These are phyloP conservation scores for Drosophila biarmipes DNA, from an alignment of 1,140 invertebrate genomes.

Conservation along the genomic window DNA sequence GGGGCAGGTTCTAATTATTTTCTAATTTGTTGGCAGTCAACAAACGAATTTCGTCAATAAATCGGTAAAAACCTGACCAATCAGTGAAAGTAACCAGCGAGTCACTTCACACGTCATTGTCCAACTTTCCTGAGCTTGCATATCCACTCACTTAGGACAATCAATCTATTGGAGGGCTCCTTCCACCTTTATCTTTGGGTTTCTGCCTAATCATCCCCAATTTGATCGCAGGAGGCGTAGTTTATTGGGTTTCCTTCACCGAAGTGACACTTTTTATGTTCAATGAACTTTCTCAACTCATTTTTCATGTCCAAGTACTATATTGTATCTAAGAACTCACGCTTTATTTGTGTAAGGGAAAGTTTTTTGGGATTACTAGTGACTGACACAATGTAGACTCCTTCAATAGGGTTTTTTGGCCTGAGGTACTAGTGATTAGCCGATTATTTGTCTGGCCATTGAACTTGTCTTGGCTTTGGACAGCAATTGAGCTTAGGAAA, in stretches of 20 bases:
- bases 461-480: constrained; percentile 20
- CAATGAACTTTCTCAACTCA: constrained; percentile 54
- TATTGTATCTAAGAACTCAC: neutral
- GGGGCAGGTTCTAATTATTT: constrained; percentile 59
- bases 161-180: constrained; percentile 29
- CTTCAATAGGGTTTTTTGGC: neutral
- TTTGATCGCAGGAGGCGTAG: constrained; percentile 37
- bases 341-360: constrained; percentile 13
- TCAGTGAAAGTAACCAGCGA: constrained; percentile 12
- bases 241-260: constrained; percentile 54
- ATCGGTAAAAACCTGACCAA: constrained; percentile 40
- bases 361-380: constrained; percentile 1
- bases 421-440: constrained; percentile 26
- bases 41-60: constrained; percentile 45
- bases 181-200: constrained; percentile 4
- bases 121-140: constrained; percentile 15
- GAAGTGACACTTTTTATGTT: constrained; percentile 56
- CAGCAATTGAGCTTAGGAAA: constrained; percentile 1
- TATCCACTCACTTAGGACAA: constrained; percentile 12
- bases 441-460: constrained; percentile 47
- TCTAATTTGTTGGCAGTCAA: constrained; percentile 64
- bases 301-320: constrained; percentile 22
- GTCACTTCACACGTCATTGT: constrained; percentile 14
- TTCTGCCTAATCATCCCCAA: constrained; percentile 30
- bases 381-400: neutral